phyloP scores from a whole-genome alignment of 2,113 vertebrate species.

The Apteryx mantelli region DNA sequence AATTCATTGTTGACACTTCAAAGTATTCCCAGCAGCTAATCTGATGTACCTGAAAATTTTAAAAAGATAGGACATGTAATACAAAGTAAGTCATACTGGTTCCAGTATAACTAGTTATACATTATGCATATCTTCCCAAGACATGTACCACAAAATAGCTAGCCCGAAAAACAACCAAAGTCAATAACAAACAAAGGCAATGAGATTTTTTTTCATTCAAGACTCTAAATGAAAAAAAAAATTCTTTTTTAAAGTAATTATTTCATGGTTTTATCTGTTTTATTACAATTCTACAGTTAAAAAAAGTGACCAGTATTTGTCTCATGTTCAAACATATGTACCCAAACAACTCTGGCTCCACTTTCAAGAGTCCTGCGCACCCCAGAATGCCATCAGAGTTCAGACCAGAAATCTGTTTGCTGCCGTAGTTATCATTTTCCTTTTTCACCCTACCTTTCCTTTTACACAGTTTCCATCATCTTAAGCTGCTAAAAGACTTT shows the following conservation, averaged over 20 bases:
- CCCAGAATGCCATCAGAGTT: background rate
- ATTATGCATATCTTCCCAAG: background rate
- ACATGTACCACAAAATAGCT: background rate
- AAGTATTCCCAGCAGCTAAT: background rate
- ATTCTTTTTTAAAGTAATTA: background rate
- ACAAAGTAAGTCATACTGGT: background rate
- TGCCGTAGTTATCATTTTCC: background rate
- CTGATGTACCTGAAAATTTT: conserved; percentile 56
- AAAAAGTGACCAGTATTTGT: background rate
- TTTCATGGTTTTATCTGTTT: background rate
- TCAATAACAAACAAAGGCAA: background rate
- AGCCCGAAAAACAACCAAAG: background rate
- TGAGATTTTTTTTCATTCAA: background rate
- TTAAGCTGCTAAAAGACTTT: background rate
- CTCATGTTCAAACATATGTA: background rate
- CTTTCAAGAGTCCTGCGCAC: background rate
- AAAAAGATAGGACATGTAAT: background rate
- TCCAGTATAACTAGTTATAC: background rate
- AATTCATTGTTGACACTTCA: conserved; percentile 52
- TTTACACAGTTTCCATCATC: background rate
- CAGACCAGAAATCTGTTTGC: background rate
- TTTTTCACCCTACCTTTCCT: background rate
- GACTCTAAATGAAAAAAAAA: background rate
- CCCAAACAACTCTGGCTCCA: background rate
- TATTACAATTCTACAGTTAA: background rate